Conservation (phyloP, 1,140 invertebrate genomes). For the Neodiprion pinetum region DNA sequence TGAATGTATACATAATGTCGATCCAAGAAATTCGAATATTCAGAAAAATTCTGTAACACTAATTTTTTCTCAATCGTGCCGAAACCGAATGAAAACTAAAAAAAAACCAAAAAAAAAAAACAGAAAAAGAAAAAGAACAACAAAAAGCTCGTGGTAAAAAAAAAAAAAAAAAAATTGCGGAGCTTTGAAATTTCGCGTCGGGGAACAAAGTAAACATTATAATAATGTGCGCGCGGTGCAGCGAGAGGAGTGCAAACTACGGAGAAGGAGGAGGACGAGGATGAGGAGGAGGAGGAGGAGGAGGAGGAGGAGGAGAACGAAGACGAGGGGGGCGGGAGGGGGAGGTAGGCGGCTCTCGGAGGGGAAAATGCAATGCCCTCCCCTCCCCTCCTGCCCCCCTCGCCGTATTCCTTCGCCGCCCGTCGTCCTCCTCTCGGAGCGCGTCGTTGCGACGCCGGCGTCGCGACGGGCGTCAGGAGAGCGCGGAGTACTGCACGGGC, state of each 20-base stretch:
- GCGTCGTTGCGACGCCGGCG: conserved; percentile 16
- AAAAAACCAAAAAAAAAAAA: background rate
- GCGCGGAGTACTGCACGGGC: conserved; percentile 44
- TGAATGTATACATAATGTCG: too few species aligned
- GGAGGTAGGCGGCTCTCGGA: background rate
- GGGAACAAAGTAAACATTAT: background rate
- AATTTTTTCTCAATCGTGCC: too few species aligned
- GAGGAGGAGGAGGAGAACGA: too few species aligned
- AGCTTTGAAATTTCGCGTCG: background rate
- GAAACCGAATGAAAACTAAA: too few species aligned
- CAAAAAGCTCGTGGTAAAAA: background rate
- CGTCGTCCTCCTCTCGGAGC: background rate
- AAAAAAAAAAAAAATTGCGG: background rate
- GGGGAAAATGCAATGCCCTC: conserved; percentile 14
- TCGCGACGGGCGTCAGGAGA: conserved; percentile 30
- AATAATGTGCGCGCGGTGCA: conserved; percentile 13
- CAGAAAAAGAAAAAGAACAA: background rate
- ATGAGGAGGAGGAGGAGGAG: background rate
- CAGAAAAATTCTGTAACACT: too few species aligned
- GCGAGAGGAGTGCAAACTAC: background rate
- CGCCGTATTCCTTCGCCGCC: background rate
- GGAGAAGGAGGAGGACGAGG: background rate
- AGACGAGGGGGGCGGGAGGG: background rate
- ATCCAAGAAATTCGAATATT: too few species aligned
- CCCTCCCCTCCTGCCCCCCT: conserved; percentile 27